Evolutionary conservation across 2,113 vertebrate genomes (phyloP), one percentile per base, ranked within the genome.

Genomic region (Cyphomyrus discorhynchus): DNA sequence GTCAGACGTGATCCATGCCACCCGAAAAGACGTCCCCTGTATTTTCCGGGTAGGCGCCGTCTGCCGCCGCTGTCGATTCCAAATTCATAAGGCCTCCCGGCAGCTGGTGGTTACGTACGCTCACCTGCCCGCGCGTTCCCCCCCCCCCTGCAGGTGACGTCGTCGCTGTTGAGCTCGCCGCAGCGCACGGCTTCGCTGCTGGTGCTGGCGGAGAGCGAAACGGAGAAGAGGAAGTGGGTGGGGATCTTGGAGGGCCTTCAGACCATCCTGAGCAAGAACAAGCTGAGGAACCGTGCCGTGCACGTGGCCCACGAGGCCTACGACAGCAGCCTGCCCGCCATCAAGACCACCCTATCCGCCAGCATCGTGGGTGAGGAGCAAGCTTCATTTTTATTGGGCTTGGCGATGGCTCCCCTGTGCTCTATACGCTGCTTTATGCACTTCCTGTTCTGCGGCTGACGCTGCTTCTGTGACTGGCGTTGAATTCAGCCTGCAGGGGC

Each of bases 211-310:
- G 98, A 99, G 94, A 99, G 96, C 3, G 98, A 99, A 93, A 96
- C 94, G 1, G 98, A 99, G 90, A 99, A 99, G 95, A 96, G 95
- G 93, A 98, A 97, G 92, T 99, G 98, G 98, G 98, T 99, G 70
- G 96, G 98, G 90, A 97, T 99, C 91, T 95, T 99, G 50, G 98
- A 99, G 92, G 97, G 98, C 3, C 94, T 99, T 83, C 97, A 98
- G 94, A 96, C 93, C 89, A 97, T 99, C 94, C 94, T 99, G 86
- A 96, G 96, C 90, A 98, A 99, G 94, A 99, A 99, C 95, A 95
- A 93, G 56, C 96, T 99, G 90, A 96, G 92, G 93, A 97, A 94
- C 94, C 96, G 95, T 42, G 94, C 95, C 6, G 98, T 99, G 82
- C 98, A 99, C 46, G 86, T 96, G 19, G 95, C 97, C 2, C 98